Percentiles rank a stretch among this genome's conserved stretches.
These are phyloP conservation scores for Brachionus calyciflorus DNA, from an alignment of 1,140 invertebrate species.

Conservation along the genomic window DNA sequence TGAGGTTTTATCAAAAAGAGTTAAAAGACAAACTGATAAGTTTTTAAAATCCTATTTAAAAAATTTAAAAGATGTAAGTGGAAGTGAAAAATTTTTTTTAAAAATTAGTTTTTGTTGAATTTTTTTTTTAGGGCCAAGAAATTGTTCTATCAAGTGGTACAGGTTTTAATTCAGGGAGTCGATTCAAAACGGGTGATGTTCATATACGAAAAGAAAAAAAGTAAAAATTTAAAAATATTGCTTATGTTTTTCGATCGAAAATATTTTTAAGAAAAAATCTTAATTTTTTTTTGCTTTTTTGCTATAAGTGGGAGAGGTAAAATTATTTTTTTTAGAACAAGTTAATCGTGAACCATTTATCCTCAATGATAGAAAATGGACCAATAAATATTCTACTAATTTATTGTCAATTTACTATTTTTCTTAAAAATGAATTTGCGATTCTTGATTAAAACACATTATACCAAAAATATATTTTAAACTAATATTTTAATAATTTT, in stretches of 20 bases:
- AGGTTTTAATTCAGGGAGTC: constrained; percentile 7
- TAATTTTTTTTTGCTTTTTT: too few relatives aligned
- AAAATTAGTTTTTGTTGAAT: neutral
- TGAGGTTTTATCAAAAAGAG: neutral
- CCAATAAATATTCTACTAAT: too few relatives aligned
- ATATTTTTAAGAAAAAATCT: too few relatives aligned
- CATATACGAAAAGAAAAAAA: constrained; percentile 12
- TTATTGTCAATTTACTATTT: too few relatives aligned
- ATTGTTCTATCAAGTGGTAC: constrained; percentile 37
- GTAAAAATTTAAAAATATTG: constrained; percentile 11
- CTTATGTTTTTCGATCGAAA: too few relatives aligned
- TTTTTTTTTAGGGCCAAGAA: constrained; percentile 33
- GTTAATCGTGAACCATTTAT: too few relatives aligned
- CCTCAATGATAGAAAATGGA: too few relatives aligned
- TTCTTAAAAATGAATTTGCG: too few relatives aligned
- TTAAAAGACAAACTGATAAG: constrained; percentile 24
- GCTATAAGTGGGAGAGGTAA: too few relatives aligned
- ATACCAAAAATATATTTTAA: too few relatives aligned
- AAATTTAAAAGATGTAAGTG: constrained; percentile 33
- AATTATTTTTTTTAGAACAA: too few relatives aligned
- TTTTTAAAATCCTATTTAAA: constrained; percentile 36
- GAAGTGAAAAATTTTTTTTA: neutral
- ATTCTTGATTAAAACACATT: too few relatives aligned
- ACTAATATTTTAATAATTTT: neutral
- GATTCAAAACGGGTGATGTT: constrained; percentile 33